Evolutionary conservation across 92 coral and sea anemone genomes (phyloP).

Genomic region (Micromussa lordhowensis): DNA sequence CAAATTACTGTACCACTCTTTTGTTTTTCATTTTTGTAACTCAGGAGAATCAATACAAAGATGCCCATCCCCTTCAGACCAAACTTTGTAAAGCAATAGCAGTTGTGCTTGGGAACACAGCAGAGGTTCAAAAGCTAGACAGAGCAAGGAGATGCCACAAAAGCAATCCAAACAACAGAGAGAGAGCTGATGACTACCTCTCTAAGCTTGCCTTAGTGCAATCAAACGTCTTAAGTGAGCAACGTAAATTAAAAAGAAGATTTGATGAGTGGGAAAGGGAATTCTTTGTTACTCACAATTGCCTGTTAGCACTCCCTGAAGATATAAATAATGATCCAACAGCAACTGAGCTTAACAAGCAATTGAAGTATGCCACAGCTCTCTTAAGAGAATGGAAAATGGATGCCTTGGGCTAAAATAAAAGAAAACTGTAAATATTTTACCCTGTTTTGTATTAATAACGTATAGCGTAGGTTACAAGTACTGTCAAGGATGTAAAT

Average conservation of each 20-base stretch:
- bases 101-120: too few species aligned
- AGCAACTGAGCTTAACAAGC: neutral
- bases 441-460: too few species aligned
- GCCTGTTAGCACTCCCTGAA: neutral
- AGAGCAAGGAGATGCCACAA: slow-evolving; percentile 4
- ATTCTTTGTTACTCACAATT: slow-evolving; percentile 36
- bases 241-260: neutral
- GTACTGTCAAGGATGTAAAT: too few species aligned
- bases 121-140: slow-evolving; percentile 1
- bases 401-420: neutral
- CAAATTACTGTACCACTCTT: too few species aligned
- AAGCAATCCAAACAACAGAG: neutral
- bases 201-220: slow-evolving; percentile 6
- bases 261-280: slow-evolving; percentile 29
- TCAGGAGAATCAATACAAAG: slow-evolving; percentile 1
- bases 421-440: too few species aligned
- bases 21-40: neutral
- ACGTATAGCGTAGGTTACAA: too few species aligned
- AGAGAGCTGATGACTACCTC: neutral
- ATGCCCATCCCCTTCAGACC: neutral
- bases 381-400: slow-evolving; percentile 12
- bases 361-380: neutral
- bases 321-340: neutral
- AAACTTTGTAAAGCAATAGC: slow-evolving; percentile 5
- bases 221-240: neutral